These are phyloP conservation scores for Antennarius maculatus DNA, from an alignment of 2,797 vertebrate genomes.

Conservation along the genomic window DNA sequence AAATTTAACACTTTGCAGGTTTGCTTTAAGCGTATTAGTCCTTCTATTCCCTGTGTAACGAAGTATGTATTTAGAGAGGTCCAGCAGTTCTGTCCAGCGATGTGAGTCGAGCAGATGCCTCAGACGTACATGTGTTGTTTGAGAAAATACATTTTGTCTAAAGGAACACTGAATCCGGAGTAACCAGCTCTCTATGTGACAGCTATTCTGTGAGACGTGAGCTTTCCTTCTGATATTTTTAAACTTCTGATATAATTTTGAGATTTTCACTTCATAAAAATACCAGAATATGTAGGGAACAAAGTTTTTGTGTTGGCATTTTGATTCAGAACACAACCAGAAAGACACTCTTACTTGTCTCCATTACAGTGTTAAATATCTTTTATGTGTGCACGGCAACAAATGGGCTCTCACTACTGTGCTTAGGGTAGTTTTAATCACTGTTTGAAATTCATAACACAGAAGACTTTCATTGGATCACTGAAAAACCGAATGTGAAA, in stretches of 20 bases:
- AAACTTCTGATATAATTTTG: slow-evolving; percentile 24
- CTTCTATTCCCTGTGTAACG: slow-evolving; percentile 16
- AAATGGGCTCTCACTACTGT: slow-evolving; percentile 38
- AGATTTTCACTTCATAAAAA: slow-evolving; percentile 27
- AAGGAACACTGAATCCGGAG: slow-evolving; percentile 11
- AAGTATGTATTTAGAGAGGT: slow-evolving; percentile 9
- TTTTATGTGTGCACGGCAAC: slow-evolving; percentile 45
- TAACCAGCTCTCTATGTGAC: slow-evolving; percentile 40
- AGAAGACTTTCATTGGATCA: slow-evolving; percentile 50
- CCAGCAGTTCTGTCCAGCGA: slow-evolving; percentile 9
- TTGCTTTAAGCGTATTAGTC: slow-evolving; percentile 16
- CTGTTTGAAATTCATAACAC: slow-evolving; percentile 45
- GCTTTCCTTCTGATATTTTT: slow-evolving; percentile 22
- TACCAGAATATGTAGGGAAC: slow-evolving; percentile 21
- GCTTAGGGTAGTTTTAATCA: slow-evolving; percentile 57
- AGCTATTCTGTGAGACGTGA: not conserved
- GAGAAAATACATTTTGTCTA: not conserved
- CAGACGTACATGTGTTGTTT: not conserved
- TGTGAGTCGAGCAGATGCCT: slow-evolving; percentile 1
- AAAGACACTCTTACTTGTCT: slow-evolving; percentile 51
- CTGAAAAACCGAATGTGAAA: slow-evolving; percentile 54
- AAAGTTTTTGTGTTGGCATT: slow-evolving; percentile 52
- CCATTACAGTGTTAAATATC: slow-evolving; percentile 51
- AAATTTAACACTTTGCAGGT: slow-evolving; percentile 6
- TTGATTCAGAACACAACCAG: slow-evolving; percentile 38